phyloP scores from a whole-genome alignment of 2,113 vertebrate species.

The Lophochroa leadbeateri region DNA sequence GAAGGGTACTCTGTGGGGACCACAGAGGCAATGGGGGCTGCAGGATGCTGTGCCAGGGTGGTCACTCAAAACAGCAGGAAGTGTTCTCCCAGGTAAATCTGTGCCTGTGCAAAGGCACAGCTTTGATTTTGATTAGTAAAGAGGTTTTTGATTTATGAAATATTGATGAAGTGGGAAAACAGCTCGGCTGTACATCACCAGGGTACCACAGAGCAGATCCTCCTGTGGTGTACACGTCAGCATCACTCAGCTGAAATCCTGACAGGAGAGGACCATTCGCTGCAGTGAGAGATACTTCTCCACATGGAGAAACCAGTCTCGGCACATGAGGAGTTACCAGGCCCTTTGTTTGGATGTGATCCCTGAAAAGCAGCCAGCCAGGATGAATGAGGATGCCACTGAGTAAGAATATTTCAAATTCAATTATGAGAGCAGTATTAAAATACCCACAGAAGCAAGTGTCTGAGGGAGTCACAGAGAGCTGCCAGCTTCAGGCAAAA shows the following conservation, averaged over 20 bases:
- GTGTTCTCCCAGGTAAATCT: neutral
- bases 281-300: neutral
- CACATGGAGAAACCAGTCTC: too few species aligned
- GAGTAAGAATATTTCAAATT: neutral
- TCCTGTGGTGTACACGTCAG: accelerated
- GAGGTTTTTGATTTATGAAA: neutral
- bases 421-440: neutral
- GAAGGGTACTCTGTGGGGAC: neutral
- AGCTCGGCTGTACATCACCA: neutral
- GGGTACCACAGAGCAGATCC: neutral
- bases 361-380: neutral
- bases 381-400: neutral
- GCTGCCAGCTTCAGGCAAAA: neutral
- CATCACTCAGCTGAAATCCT: neutral
- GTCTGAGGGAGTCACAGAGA: neutral
- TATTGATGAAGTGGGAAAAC: neutral
- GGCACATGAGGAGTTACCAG: neutral
- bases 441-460: neutral
- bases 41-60: neutral
- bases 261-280: neutral
- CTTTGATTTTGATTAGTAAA: neutral
- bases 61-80: neutral
- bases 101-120: neutral
- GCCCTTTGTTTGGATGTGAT: neutral
- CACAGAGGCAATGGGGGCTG: accelerated